Base-by-base conservation (phyloP, 1,140 invertebrate genomes). In the Camponotus pennsylvanicus region DNA sequence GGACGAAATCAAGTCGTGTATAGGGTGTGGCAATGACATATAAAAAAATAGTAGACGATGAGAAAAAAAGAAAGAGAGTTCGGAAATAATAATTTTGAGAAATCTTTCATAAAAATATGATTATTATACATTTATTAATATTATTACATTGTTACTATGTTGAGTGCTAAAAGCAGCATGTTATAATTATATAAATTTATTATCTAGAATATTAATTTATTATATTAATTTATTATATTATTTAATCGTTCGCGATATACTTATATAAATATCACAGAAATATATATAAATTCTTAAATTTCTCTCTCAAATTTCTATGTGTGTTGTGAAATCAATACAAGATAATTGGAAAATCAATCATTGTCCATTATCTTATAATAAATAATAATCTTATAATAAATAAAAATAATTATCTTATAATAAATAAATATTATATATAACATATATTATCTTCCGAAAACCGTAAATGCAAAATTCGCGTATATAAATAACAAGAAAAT, bases 401-500 rank as follows among this genome's bases (percentile, higher is more conserved):
- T n/a, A n/a, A n/a, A n/a, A n/a, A n/a, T n/a, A n/a, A 34, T 63
- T 77, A 21, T 21, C 21, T 21, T 21, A 37, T 40, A 34, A 37
- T 3, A 66, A 52, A 79, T 66, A 40, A 55, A 9, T 70, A 6
- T 42, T 34, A 57, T 27, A 27, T 27, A 42, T n/a, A 27, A 69
- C 21, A 40, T 4, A 57, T 59, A 80, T 80, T 67, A 42, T 7
- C 11, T 11, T 52, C 3, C 34, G 57, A 59, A 80, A 59, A 49
- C 6, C 3, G 5, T 52, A 27, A 0, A 77, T 21, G 37, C 37
- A 40, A 40, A 40, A 40, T 40, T 27, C 27, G 27, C 27, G 27
- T 27, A 27, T 27, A 27, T 27, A 27, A 27, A 27, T 27, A 27
- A 27, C 27, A 27, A 27, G 27, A 27, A 27, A 27, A 27, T 27